Evolutionary conservation across 64 coral and sea anemone species (phyloP), one percentile per base, ranked within the genome.

Genomic region (Montipora foliosa): DNA sequence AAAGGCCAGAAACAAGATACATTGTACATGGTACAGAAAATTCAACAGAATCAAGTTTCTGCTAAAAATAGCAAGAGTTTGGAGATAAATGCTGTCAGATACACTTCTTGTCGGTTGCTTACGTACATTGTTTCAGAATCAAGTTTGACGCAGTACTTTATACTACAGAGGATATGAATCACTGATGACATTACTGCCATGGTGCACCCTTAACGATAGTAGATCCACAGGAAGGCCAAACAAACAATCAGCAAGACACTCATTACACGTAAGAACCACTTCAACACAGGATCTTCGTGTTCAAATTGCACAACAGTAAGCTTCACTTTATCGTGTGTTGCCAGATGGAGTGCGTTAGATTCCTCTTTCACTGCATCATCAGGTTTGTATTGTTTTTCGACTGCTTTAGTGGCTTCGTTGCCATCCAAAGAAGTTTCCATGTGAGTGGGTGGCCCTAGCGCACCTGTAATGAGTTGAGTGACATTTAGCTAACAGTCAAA

Each of bases 211-310:
- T 80, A 97, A 20, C 95, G 91, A 49, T 91, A 97, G 82, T 79
- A 97, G 44, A 75, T 74, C 95, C 95, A 97, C 57, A 97, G 48
- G 83, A 97, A 97, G 7, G 90, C 77, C 52, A 97, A 21, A 14
- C 76, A 71, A 55, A 87, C 49, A 5, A 97, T 62, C 59, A 94
- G 50, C 19, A 88, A 12, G 15, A 94, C 5, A 3, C 73, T 97
- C 13, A 84, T 74, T 9, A 81, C 19, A 8, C 95, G 74, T 52
- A 97, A 77, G 29, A 72, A 75, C 95, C 95, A 97, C 58, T 97
- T 97, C 4, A 97, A 8, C 20, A 51, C 20, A 1, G 82, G 80
- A 9, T 84, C 75, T 22, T 97, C 95, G 0, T 83, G 82, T 8
- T 49, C 51, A 64, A 97, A 97, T 5, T 87, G 82, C 1, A 97